A percentile compares a stretch with the other conserved stretches of the same genome.
phyloP scores from a whole-genome alignment of 2,113 vertebrate species.

The Riparia riparia region DNA sequence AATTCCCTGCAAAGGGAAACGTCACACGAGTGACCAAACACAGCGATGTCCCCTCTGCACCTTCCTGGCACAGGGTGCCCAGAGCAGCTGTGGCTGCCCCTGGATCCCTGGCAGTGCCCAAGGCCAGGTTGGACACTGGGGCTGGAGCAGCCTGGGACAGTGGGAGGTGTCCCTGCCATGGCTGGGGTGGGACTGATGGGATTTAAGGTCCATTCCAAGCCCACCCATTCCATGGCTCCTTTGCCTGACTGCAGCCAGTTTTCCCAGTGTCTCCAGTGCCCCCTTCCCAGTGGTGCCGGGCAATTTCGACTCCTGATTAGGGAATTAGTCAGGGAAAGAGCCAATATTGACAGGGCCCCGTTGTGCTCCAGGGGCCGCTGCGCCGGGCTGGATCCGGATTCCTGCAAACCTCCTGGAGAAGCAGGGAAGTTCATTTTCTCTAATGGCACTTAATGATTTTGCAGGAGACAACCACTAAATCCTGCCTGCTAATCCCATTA shows the following conservation, averaged over 20 bases:
- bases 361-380: not conserved
- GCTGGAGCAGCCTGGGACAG: not conserved
- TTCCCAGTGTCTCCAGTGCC: not conserved
- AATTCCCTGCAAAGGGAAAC: not conserved
- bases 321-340: slow-evolving; percentile 17
- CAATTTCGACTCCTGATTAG: not conserved
- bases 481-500: slow-evolving; percentile 39
- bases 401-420: not conserved
- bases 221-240: not conserved
- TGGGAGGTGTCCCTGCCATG: not conserved
- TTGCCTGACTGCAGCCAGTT: rapidly evolving
- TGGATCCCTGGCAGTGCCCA: not conserved
- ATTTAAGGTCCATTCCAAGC: not conserved
- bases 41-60: not conserved
- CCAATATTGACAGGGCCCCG: not conserved
- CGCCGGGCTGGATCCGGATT: not conserved
- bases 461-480: slow-evolving; percentile 44
- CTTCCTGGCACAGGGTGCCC: not conserved
- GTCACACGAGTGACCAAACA: not conserved
- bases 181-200: rapidly evolving
- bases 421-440: slow-evolving; percentile 43
- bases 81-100: not conserved
- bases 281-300: not conserved
- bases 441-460: slow-evolving; percentile 55
- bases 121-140: rapidly evolving